Conservation (phyloP, 2,113 vertebrate genomes). For the Corythoichthys haematopterus region DNA sequence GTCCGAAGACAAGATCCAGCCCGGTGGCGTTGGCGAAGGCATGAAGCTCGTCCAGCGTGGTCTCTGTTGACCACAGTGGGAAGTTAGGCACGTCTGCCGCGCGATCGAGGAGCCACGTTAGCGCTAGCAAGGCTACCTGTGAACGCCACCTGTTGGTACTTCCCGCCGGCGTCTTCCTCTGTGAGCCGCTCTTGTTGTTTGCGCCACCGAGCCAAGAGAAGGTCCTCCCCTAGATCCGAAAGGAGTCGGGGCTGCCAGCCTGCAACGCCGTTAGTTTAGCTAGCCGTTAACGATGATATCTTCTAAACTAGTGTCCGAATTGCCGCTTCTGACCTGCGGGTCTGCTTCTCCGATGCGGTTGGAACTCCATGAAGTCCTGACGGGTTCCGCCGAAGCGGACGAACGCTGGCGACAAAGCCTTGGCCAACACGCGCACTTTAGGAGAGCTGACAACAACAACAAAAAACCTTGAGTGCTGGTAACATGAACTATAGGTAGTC, state of each 20-base stretch:
- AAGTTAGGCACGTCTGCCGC: neutral
- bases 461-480: neutral
- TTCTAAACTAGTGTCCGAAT: too few species aligned
- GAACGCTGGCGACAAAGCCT: constrained; percentile 80
- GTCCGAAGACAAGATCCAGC: constrained; percentile 86
- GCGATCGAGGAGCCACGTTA: too few species aligned
- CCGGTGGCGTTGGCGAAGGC: constrained; percentile 81
- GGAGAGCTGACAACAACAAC: constrained; percentile 68
- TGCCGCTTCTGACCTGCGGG: neutral
- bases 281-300: neutral
- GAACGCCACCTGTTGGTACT: constrained; percentile 48
- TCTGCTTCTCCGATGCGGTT: constrained; percentile 60
- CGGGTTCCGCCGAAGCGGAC: constrained; percentile 88
- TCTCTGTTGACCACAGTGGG: constrained; percentile 56
- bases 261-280: neutral
- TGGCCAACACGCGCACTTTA: constrained; percentile 76
- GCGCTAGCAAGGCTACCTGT: constrained; percentile 51
- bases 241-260: neutral
- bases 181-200: constrained; percentile 42
- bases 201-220: constrained; percentile 57
- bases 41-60: constrained; percentile 81
- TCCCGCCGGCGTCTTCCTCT: constrained; percentile 51
- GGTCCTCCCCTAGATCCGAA: constrained; percentile 45
- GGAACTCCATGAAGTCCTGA: constrained; percentile 88
- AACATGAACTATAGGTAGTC: neutral